A percentile compares a stretch with the other conserved stretches of the same genome.
Evolutionary conservation across 1,140 invertebrate genomes (phyloP).

Genomic region (Drosophila eugracilis): DNA sequence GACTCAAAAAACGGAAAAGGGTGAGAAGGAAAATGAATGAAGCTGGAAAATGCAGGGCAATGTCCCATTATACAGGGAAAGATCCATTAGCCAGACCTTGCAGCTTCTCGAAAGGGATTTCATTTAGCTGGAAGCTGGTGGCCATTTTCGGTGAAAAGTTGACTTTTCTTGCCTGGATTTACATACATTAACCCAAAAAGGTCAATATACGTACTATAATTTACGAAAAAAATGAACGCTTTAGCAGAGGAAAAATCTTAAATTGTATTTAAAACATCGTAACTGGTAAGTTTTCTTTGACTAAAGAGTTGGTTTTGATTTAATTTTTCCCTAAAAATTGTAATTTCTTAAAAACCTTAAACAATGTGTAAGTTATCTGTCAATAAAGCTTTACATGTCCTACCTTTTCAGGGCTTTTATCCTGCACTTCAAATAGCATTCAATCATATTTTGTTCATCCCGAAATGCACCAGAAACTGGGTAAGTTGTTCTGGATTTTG

Average conservation of each 20-base stretch:
- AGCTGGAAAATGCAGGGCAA: constrained; percentile 2
- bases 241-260: too few species aligned
- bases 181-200: constrained; percentile 12
- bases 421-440: neutral
- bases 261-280: too few species aligned
- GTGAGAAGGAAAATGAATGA: neutral
- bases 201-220: too few species aligned
- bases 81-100: constrained; percentile 14
- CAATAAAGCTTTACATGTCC: too few species aligned
- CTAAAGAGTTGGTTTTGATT: too few species aligned
- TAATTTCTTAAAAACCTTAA: too few species aligned
- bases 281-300: too few species aligned
- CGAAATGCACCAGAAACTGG: constrained; percentile 6
- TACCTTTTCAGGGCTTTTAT: too few species aligned
- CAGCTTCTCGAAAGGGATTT: neutral
- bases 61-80: constrained; percentile 2
- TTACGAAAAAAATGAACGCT: too few species aligned
- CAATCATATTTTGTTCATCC: neutral
- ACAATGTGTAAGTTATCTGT: too few species aligned
- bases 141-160: constrained; percentile 5
- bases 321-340: too few species aligned
- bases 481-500: constrained; percentile 15
- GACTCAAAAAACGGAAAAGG: neutral
- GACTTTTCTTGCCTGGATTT: constrained; percentile 26
- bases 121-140: neutral